phyloP scores from a whole-genome alignment of 2,888 invertebrate genomes.

The Cataglyphis albicans region DNA sequence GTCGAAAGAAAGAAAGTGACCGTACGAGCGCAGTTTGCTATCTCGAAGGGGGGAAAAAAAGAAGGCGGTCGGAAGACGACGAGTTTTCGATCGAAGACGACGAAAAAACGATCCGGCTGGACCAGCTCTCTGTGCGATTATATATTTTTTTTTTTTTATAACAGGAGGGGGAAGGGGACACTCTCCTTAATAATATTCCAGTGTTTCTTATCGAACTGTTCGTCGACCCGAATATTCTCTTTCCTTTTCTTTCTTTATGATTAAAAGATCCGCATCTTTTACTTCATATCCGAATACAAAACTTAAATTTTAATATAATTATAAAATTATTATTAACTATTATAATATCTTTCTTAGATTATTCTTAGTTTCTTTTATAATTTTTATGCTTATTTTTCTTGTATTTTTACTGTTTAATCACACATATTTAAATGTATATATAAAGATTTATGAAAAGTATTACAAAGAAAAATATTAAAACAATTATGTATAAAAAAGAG shows the following conservation, averaged over 20 bases:
- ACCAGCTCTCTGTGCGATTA: constrained; percentile 36
- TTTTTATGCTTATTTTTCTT: too few relatives aligned
- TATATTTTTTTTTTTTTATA: neutral
- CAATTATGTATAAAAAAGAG: neutral
- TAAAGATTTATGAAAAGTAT: neutral
- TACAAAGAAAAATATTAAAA: neutral
- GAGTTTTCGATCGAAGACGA: constrained; percentile 25
- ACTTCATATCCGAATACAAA: neutral
- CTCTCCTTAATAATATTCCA: constrained; percentile 24
- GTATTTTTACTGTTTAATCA: too few relatives aligned
- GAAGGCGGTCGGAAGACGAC: constrained; percentile 29
- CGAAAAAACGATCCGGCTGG: constrained; percentile 24
- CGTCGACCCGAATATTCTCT: neutral
- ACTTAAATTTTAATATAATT: neutral
- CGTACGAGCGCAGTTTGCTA: constrained; percentile 14
- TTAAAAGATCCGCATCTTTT: neutral
- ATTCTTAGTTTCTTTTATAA: too few relatives aligned
- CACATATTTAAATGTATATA: neutral
- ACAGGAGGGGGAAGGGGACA: neutral
- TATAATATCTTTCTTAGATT: too few relatives aligned
- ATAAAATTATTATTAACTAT: neutral
- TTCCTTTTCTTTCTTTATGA: neutral
- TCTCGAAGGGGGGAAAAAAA: neutral
- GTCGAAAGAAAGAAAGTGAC: constrained; percentile 46
- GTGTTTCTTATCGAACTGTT: constrained; percentile 2